Base-by-base conservation (phyloP, 1,140 invertebrate species). In the Venturia canescens region DNA sequence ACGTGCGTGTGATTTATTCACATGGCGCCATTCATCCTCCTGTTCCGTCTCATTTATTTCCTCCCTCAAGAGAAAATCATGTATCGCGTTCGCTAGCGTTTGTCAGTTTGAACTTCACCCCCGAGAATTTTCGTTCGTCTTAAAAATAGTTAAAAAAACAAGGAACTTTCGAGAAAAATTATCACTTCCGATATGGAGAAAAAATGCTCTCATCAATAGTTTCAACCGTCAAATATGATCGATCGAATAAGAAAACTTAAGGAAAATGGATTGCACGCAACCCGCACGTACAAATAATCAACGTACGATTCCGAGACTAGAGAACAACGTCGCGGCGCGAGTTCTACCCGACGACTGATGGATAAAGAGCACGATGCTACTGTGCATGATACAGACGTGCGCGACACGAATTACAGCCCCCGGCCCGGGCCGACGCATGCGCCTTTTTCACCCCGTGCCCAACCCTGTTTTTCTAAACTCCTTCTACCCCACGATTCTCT, bases 361-460 rank as follows among this genome's bases (percentile, higher is more conserved):
- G 80, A 81, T 81, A 80, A 81, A 83, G 83, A 80, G 80, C 71
- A 27, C 80, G 80, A 86, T 23, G 60, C 60, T 63, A 23, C 21
- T 63, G 60, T 63, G 84, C 82, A 85, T 86, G 86, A 83, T 81
- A 81, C 83, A 83, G n/a, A 63, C 50, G 50, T 63, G 84, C 82
- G 86, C 87, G 86, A 83, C 82, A 81, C 83, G 83, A 23, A 63
- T 53, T 63, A 87, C 88, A 89, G 86, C 89, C 89, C 89, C 87
- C 87, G 89, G 84, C 23, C 87, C 88, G 88, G 89, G 88, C 86
- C 78, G 86, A 87, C 88, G 88, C 89, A 88, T 88, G 89, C 88
- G 88, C 86, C 83, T 75, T 84, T 79, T 69, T 50, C 71, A 83
- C 85, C 84, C 78, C 82, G 72, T 86, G 86, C 85, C 85, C 86